These are phyloP conservation scores for Vannuccia rotundouncinata DNA, from an alignment of 2,888 invertebrate genomes.

Conservation along the genomic window DNA sequence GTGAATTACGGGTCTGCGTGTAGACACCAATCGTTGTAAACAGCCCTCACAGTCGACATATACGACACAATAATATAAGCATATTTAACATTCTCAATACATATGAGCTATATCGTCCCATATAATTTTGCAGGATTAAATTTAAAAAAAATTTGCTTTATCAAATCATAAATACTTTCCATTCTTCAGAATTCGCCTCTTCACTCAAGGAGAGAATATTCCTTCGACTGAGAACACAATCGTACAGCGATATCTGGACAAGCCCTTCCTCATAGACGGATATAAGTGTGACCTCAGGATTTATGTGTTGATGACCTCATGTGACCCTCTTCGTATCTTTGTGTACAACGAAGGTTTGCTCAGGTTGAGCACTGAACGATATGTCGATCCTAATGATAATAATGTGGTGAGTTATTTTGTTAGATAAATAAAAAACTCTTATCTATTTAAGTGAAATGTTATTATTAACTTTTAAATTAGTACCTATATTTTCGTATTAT, in stretches of 20 bases:
- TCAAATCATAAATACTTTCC: too few relatives aligned
- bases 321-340: constrained; percentile 55
- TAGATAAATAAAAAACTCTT: background rate
- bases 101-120: too few relatives aligned
- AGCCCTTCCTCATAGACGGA: constrained; percentile 55
- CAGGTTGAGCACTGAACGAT: constrained; percentile 55
- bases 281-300: constrained; percentile 56
- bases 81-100: too few relatives aligned
- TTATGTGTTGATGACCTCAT: constrained; percentile 56
- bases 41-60: too few relatives aligned
- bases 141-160: too few relatives aligned
- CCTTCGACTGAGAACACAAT: constrained; percentile 50
- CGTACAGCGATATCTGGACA: constrained; percentile 56
- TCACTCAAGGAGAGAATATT: constrained; percentile 51
- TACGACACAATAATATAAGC: too few relatives aligned
- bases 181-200: constrained; percentile 51
- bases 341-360: constrained; percentile 55
- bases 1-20: too few relatives aligned
- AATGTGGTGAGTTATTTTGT: constrained; percentile 55
- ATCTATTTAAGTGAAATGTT: background rate
- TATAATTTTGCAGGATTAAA: too few relatives aligned
- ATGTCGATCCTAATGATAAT: constrained; percentile 49
- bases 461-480: too few relatives aligned
- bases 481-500: too few relatives aligned
- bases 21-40: too few relatives aligned